Percentiles rank a stretch among this genome's conserved stretches.
Conservation (phyloP, 2,797 vertebrate species). For the Arnoldichthys spilopterus region DNA sequence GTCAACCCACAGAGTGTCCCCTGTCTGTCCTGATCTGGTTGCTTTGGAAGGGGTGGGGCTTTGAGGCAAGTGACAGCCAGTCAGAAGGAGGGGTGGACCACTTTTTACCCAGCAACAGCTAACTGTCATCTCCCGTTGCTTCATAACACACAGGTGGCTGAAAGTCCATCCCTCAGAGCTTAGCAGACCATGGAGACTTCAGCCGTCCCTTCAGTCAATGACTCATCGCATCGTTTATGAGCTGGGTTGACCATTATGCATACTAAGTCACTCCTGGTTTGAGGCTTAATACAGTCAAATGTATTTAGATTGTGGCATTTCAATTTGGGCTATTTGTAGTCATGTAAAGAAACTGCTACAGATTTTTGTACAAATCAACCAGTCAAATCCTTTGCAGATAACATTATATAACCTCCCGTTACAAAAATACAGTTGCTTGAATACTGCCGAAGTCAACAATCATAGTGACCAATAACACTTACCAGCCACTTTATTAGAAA, state of each 20-base stretch:
- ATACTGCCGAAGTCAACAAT: neutral
- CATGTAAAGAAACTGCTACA: too few species aligned
- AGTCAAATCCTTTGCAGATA: too few species aligned
- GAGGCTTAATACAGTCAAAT: conserved; percentile 1
- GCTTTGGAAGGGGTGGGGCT: conserved; percentile 62
- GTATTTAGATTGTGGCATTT: neutral
- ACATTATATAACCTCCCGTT: too few species aligned
- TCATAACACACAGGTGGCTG: conserved; percentile 64
- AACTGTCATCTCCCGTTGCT: conserved; percentile 60
- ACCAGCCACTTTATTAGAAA: neutral
- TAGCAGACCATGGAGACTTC: conserved; percentile 48
- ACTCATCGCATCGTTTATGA: conserved; percentile 50
- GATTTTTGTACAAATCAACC: too few species aligned
- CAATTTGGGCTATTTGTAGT: too few species aligned
- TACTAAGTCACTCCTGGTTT: conserved; percentile 11
- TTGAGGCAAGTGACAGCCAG: conserved; percentile 61
- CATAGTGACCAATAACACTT: neutral
- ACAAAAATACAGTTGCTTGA: too few species aligned
- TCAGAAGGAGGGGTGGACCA: conserved; percentile 74
- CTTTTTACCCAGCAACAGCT: conserved; percentile 76
- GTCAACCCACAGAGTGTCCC: conserved; percentile 37
- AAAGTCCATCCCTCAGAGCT: conserved; percentile 50
- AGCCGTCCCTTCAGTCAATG: conserved; percentile 39
- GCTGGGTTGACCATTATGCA: conserved; percentile 17
- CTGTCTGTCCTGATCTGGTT: conserved; percentile 58